A percentile compares a stretch with the other conserved stretches of the same genome.
Evolutionary conservation across 2,888 invertebrate genomes (phyloP).

Genomic region (Cerceris rybyensis): DNA sequence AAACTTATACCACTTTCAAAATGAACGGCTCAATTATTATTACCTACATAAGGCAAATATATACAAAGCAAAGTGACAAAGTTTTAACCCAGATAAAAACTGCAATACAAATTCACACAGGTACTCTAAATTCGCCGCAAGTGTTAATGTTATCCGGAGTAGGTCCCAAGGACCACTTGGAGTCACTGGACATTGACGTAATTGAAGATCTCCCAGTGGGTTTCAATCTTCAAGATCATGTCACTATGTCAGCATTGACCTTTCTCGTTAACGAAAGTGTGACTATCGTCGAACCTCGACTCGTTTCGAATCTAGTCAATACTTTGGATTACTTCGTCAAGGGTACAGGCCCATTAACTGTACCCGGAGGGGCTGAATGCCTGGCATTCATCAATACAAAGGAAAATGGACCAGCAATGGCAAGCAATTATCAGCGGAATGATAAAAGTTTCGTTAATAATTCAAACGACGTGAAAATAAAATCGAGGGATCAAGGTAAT

Average conservation of each 20-base stretch:
- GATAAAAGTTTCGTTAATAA: not conserved
- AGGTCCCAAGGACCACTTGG: conserved; percentile 86
- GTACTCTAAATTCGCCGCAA: conserved; percentile 93
- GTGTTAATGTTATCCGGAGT: conserved; percentile 93
- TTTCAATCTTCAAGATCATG: conserved; percentile 91
- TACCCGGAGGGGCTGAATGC: conserved; percentile 91
- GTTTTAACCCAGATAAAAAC: not conserved
- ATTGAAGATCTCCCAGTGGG: conserved; percentile 89
- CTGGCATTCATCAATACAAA: conserved; percentile 89
- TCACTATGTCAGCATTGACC: conserved; percentile 88
- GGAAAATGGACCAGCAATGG: not conserved
- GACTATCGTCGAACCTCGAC: conserved; percentile 85
- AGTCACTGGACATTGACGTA: conserved; percentile 84
- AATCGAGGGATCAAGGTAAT: not conserved
- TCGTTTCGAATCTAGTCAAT: conserved; percentile 83
- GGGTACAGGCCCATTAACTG: conserved; percentile 88
- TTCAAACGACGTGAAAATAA: not conserved
- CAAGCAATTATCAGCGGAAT: not conserved
- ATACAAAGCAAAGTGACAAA: not conserved
- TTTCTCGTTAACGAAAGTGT: conserved; percentile 88
- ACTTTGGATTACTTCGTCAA: conserved; percentile 85
- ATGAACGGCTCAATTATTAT: not conserved
- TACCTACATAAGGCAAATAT: not conserved
- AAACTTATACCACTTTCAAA: no score
- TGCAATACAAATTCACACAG: conserved; percentile 84